These are phyloP conservation scores for Forficula auricularia DNA, from an alignment of 1,140 invertebrate genomes.

Conservation along the genomic window DNA sequence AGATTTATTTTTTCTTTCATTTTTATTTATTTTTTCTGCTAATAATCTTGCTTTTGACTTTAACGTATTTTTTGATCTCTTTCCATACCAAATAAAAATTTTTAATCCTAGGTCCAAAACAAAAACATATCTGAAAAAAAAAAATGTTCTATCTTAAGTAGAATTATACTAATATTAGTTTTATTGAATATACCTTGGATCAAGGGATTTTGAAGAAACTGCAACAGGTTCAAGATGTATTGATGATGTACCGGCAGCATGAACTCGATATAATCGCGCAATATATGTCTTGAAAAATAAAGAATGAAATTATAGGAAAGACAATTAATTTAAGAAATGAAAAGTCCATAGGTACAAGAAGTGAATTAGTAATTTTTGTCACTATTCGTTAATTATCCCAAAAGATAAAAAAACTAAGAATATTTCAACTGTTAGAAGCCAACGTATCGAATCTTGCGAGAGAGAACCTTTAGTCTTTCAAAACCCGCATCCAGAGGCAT, in stretches of 20 bases:
- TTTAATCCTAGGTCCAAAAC: constrained; percentile 72
- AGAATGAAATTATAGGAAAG: no score
- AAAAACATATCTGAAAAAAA: constrained; percentile 55
- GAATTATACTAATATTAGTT: no score
- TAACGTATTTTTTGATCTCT: constrained; percentile 81
- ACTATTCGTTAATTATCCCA: no score
- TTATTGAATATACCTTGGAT: constrained; percentile 34
- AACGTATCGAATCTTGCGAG: no score
- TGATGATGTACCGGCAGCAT: constrained; percentile 60
- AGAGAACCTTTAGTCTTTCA: no score
- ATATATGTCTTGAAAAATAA: constrained; percentile 48
- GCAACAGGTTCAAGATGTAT: constrained; percentile 85
- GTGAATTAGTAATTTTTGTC: no score
- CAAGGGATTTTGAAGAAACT: constrained; percentile 49
- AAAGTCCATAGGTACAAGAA: no score
- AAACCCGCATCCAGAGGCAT: no score
- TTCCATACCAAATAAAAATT: constrained; percentile 87
- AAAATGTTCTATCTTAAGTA: no score
- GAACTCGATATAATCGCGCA: constrained; percentile 74
- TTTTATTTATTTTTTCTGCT: constrained; percentile 97
- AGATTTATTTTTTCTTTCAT: constrained; percentile 88
- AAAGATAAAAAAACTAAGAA: no score
- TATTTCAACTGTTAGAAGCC: no score
- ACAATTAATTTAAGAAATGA: no score
- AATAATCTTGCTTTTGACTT: constrained; percentile 87